A percentile compares a stretch with the other conserved stretches of the same genome.
Evolutionary conservation across 92 coral and sea anemone species (phyloP).

Genomic region (Porites divaricata): DNA sequence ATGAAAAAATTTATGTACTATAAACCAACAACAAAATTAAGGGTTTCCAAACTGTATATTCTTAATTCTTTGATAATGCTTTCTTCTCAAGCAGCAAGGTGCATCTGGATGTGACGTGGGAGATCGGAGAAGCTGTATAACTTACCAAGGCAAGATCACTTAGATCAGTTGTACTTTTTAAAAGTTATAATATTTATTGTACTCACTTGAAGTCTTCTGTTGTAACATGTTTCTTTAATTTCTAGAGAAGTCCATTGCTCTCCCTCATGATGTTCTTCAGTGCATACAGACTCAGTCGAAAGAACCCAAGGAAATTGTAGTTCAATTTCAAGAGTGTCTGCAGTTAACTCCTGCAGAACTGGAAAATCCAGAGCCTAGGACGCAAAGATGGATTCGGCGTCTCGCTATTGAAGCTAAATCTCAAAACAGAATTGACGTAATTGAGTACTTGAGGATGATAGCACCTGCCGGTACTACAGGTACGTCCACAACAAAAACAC

Average conservation of each 20-base stretch:
- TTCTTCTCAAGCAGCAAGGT: not conserved
- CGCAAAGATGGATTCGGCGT: not conserved
- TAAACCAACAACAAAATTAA: no score
- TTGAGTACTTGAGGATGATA: not conserved
- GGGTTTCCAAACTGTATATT: no score
- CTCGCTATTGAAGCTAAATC: conserved; percentile 5
- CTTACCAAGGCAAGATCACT: not conserved
- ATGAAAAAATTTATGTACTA: no score
- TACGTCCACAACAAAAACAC: not conserved
- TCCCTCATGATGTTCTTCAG: not conserved
- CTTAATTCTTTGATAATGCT: not conserved
- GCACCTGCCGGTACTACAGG: conserved; percentile 10
- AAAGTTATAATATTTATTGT: no score
- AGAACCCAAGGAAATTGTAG: not conserved
- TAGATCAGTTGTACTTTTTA: no score
- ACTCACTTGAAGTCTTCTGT: no score
- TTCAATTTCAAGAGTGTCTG: not conserved
- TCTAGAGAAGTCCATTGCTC: not conserved
- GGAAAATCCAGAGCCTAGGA: not conserved
- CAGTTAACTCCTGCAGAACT: not conserved
- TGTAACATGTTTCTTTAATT: not conserved
- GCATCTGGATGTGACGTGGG: not conserved
- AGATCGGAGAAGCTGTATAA: not conserved
- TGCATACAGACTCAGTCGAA: not conserved
- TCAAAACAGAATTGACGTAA: not conserved